These are phyloP conservation scores for Clostera curtula DNA, from an alignment of 2,888 invertebrate species.

Conservation along the genomic window DNA sequence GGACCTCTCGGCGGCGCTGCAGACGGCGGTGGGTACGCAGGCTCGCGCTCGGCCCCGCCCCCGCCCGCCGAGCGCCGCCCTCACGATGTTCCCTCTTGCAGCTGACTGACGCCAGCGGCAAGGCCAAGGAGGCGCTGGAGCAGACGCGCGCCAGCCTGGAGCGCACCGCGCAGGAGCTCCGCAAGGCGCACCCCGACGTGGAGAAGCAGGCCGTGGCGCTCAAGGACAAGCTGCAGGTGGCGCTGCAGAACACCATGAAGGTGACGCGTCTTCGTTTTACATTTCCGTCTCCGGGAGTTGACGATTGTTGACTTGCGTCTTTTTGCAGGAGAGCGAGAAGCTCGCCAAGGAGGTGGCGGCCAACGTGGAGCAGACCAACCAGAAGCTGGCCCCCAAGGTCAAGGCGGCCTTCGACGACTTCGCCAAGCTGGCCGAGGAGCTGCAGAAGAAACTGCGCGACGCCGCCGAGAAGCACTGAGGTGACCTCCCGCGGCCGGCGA, in stretches of 20 bases:
- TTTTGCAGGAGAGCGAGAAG: slow-evolving; percentile 45
- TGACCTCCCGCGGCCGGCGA: no score
- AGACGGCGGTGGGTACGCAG: no score
- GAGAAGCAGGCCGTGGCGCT: slow-evolving; percentile 47
- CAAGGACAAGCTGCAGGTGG: slow-evolving; percentile 40
- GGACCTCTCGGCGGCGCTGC: no score
- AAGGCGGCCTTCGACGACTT: slow-evolving; percentile 58
- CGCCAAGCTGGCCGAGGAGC: slow-evolving; percentile 42
- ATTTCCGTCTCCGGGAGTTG: no score
- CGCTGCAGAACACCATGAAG: slow-evolving; percentile 44
- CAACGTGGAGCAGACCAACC: slow-evolving; percentile 49
- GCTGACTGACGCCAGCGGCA: no score
- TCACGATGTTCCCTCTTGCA: no score
- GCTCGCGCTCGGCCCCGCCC: no score
- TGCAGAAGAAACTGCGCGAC: slow-evolving; percentile 59
- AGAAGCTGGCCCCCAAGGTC: slow-evolving; percentile 56
- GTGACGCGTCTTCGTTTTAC: slow-evolving; percentile 15
- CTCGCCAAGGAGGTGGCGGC: slow-evolving; percentile 47
- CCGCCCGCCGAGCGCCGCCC: no score
- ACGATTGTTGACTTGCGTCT: neutral
- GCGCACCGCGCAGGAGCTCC: slow-evolving; percentile 44
- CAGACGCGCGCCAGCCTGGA: slow-evolving; percentile 39
- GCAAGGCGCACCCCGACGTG: slow-evolving; percentile 55
- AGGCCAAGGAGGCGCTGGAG: slow-evolving; percentile 53
- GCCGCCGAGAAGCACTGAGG: slow-evolving; percentile 56